phyloP scores from a whole-genome alignment of 2,888 invertebrate species.

The Oxycera nigricornis region DNA sequence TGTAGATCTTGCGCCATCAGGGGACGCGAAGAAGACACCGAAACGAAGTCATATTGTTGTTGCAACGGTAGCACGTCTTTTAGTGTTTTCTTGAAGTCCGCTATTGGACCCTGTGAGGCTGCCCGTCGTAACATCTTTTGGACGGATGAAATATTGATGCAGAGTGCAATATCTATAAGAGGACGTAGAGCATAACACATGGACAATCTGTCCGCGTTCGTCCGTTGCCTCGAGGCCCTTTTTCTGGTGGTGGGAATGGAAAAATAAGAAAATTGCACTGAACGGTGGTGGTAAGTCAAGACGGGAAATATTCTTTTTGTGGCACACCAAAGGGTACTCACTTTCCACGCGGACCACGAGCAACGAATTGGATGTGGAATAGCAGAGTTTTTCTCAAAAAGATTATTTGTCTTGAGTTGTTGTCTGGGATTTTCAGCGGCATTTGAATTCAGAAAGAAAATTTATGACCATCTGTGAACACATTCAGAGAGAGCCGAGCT shows the following conservation, averaged over 20 bases:
- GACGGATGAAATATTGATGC: slow-evolving; percentile 31
- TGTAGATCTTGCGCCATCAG: not conserved
- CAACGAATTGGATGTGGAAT: not conserved
- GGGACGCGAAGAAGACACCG: not conserved
- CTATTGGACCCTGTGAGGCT: not conserved
- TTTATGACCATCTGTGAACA: slow-evolving; percentile 5
- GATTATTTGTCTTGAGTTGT: not conserved
- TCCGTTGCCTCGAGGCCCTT: too few species aligned
- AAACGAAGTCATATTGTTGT: not conserved
- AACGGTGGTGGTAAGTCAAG: too few species aligned
- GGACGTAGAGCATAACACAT: not conserved
- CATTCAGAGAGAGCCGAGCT: not conserved
- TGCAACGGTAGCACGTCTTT: slow-evolving; percentile 19
- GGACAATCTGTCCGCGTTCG: slow-evolving; percentile 11
- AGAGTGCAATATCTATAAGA: slow-evolving; percentile 8
- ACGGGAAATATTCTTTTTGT: not conserved
- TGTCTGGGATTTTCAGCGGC: not conserved
- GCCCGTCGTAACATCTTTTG: not conserved
- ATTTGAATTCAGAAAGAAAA: not conserved
- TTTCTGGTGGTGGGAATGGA: not conserved
- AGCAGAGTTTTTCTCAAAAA: not conserved
- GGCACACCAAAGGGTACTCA: not conserved
- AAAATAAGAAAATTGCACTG: too few species aligned
- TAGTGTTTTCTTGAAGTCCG: not conserved
- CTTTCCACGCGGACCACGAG: not conserved